Conservation (phyloP, 64 coral and sea anemone genomes). For the Exaiptasia diaphana region DNA sequence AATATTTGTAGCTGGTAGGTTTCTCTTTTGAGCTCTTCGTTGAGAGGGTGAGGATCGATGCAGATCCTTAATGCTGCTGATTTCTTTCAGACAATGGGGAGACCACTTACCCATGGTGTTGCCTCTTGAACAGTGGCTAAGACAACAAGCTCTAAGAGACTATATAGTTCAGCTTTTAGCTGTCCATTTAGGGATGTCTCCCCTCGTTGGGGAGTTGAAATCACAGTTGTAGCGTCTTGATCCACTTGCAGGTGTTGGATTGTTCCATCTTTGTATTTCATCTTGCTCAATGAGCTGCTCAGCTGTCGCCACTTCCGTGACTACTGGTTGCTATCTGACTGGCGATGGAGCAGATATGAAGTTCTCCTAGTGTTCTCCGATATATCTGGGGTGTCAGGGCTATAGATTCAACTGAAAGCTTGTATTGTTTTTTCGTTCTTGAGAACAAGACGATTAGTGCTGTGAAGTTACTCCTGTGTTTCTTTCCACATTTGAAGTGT, state of each 20-base stretch:
- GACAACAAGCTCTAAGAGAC: neutral
- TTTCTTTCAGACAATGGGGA: neutral
- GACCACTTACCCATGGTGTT: slow-evolving; percentile 27
- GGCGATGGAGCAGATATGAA: neutral
- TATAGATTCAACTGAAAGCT: neutral
- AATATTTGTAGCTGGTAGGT: slow-evolving; percentile 14
- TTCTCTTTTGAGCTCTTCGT: slow-evolving; percentile 27
- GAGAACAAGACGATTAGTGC: slow-evolving; percentile 6
- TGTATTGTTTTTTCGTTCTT: slow-evolving; percentile 18
- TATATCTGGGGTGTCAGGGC: neutral
- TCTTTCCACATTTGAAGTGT: slow-evolving; percentile 41
- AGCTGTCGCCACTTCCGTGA: neutral
- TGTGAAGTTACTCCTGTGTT: slow-evolving; percentile 32
- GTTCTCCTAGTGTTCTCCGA: neutral
- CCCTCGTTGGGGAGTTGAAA: neutral
- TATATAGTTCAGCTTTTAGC: slow-evolving; percentile 8
- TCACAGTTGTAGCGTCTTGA: neutral
- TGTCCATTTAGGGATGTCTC: slow-evolving; percentile 24
- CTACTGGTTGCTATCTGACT: neutral
- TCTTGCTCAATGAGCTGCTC: slow-evolving; percentile 29
- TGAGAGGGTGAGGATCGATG: slow-evolving; percentile 26
- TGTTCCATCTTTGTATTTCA: neutral
- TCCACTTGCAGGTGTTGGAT: slow-evolving; percentile 19
- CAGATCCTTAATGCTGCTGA: slow-evolving; percentile 25
- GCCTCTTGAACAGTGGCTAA: slow-evolving; percentile 13